A percentile compares a stretch with the other conserved stretches of the same genome.
phyloP scores from a whole-genome alignment of 2,888 invertebrate genomes.

The Lottia scabra region DNA sequence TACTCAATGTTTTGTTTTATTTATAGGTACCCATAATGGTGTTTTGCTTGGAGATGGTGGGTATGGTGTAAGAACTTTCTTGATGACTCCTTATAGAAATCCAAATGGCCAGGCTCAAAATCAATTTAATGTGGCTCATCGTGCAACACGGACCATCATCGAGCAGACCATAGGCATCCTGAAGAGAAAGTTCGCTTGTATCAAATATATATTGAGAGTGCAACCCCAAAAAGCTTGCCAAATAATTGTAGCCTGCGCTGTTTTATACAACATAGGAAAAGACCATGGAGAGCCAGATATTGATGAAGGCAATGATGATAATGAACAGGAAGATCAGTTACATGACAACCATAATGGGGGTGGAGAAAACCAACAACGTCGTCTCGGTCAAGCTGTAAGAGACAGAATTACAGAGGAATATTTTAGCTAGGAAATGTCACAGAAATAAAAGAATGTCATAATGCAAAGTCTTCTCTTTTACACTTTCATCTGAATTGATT shows the following conservation, averaged over 20 bases:
- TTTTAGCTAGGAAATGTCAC: neutral
- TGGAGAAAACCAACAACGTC: neutral
- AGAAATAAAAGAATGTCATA: neutral
- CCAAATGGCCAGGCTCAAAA: neutral
- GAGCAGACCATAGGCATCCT: conserved; percentile 28
- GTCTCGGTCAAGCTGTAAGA: conserved; percentile 4
- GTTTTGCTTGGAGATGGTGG: conserved; percentile 24
- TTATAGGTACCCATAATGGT: conserved; percentile 11
- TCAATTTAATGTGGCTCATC: conserved; percentile 16
- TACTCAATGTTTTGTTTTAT: neutral
- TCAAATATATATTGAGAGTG: conserved; percentile 6
- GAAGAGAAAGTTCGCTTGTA: conserved; percentile 18
- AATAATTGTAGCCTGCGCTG: conserved; percentile 7
- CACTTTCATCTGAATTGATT: too few species aligned
- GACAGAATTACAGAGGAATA: neutral
- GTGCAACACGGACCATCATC: conserved; percentile 13
- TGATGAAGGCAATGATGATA: neutral
- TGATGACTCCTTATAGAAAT: conserved; percentile 20
- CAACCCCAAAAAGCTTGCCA: conserved; percentile 10
- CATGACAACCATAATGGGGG: neutral
- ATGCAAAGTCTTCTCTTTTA: neutral
- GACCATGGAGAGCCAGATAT: neutral
- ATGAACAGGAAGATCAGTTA: too few species aligned
- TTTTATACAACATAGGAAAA: conserved; percentile 26
- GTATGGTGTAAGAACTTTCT: conserved; percentile 13